These are phyloP conservation scores for Notothenia rossii DNA, from an alignment of 2,113 vertebrate genomes.

Conservation along the genomic window DNA sequence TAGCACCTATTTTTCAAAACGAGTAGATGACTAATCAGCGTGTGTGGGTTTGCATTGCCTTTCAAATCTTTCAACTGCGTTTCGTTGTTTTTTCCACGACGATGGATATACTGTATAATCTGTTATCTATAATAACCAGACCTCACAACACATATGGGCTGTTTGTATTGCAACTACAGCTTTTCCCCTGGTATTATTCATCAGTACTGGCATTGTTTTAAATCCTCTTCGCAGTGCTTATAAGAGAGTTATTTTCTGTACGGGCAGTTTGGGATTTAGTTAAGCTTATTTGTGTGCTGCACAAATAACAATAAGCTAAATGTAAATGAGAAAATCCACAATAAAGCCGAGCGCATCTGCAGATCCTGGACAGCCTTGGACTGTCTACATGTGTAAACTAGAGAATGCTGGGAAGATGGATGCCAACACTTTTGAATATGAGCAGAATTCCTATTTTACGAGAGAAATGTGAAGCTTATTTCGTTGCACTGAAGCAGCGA, in stretches of 20 bases:
- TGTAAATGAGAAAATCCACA: constrained; percentile 41
- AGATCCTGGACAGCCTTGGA: constrained; percentile 9
- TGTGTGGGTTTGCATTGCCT: not conserved
- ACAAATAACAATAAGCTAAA: constrained; percentile 16
- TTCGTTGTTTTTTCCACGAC: not conserved
- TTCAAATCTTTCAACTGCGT: not conserved
- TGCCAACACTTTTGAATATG: not conserved
- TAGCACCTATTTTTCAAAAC: not conserved
- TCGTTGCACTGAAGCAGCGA: not conserved
- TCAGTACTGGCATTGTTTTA: constrained; percentile 4
- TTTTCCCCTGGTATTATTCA: not conserved
- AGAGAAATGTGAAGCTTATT: not conserved
- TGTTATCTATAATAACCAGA: not conserved
- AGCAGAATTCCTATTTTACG: not conserved
- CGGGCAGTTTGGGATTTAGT: constrained; percentile 21
- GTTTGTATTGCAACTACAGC: not conserved
- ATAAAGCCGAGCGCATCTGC: constrained; percentile 22
- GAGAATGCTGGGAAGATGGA: too few relatives aligned
- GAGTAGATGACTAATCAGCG: not conserved
- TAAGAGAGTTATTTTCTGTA: not conserved
- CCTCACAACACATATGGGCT: not conserved
- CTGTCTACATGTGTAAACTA: constrained; percentile 5
- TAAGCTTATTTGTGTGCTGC: constrained; percentile 17
- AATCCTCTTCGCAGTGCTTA: not conserved
- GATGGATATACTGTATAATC: not conserved